These are phyloP conservation scores for Zalophus californianus DNA, from an alignment of 2,797 vertebrate genomes.

Conservation along the genomic window DNA sequence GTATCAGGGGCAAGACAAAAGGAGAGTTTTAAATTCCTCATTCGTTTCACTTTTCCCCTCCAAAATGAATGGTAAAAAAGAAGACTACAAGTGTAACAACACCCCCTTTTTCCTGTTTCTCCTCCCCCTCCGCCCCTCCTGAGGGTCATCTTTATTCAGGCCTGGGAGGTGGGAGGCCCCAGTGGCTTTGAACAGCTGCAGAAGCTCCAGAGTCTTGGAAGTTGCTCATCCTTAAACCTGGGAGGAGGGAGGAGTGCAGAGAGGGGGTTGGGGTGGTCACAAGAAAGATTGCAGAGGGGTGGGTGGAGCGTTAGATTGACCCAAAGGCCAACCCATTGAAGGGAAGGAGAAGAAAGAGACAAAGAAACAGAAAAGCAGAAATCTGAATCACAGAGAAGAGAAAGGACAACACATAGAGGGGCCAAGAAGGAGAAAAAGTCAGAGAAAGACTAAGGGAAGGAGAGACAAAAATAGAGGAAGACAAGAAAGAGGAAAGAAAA, in stretches of 20 bases:
- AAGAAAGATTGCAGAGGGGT: background rate
- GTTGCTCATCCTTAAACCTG: background rate
- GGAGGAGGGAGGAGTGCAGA: background rate
- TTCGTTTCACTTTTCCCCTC: background rate
- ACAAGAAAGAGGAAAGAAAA: constrained; percentile 41
- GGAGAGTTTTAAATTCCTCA: constrained; percentile 28
- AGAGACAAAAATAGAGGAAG: constrained; percentile 10
- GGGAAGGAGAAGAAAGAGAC: background rate
- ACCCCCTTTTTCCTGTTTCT: background rate
- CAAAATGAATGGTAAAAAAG: constrained; percentile 51
- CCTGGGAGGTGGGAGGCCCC: background rate
- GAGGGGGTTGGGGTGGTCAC: background rate
- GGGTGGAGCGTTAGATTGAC: background rate
- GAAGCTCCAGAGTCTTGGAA: background rate
- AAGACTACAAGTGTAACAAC: background rate
- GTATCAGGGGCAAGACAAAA: constrained; percentile 31
- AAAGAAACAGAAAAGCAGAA: background rate
- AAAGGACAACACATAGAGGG: background rate
- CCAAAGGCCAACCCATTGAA: background rate
- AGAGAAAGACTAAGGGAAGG: background rate
- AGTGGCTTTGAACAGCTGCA: background rate
- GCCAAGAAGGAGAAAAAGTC: constrained; percentile 5
- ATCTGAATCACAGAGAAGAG: constrained; percentile 21
- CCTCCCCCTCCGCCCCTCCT: background rate
- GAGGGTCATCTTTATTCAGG: constrained; percentile 4